Evolutionary conservation across 2,113 vertebrate species (phyloP).

Genomic region (Labrus mixtus): DNA sequence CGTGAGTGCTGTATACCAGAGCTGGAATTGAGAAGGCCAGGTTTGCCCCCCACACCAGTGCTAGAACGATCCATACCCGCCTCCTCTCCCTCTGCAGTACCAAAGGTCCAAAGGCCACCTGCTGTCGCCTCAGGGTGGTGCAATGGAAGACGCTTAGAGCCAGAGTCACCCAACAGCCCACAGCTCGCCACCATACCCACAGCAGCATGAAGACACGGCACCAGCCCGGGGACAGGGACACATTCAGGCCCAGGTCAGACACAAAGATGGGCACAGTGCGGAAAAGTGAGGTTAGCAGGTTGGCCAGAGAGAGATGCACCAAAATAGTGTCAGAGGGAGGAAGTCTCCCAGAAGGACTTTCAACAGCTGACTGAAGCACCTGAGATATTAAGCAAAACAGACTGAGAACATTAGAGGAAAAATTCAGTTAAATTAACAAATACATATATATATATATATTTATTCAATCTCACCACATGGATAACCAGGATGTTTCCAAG

Average conservation of each 20-base stretch:
- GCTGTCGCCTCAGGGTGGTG: constrained; percentile 76
- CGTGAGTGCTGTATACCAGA: constrained; percentile 75
- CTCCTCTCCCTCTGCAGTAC: constrained; percentile 72
- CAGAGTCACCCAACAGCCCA: constrained; percentile 85
- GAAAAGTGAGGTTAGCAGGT: constrained; percentile 84
- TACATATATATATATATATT: neutral
- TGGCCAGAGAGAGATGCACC: constrained; percentile 84
- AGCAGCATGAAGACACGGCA: constrained; percentile 86
- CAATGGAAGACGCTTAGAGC: constrained; percentile 84
- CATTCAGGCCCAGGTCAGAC: constrained; percentile 81
- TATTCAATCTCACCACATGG: constrained; percentile 77
- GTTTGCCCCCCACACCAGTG: constrained; percentile 80
- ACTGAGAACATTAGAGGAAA: constrained; percentile 4
- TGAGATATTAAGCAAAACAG: constrained; percentile 42
- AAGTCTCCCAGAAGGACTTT: constrained; percentile 67
- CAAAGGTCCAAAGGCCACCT: constrained; percentile 63
- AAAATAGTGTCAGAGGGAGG: constrained; percentile 82
- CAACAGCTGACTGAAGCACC: constrained; percentile 77
- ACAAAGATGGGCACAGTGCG: constrained; percentile 85
- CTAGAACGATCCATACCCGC: constrained; percentile 68
- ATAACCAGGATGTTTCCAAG: constrained; percentile 85
- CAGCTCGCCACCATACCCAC: constrained; percentile 87
- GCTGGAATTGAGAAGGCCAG: constrained; percentile 81
- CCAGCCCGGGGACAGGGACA: constrained; percentile 78
- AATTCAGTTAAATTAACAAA: neutral